A percentile compares a stretch with the other conserved stretches of the same genome.
Evolutionary conservation across 1,140 invertebrate genomes (phyloP).

Genomic region (Mamestra configurata): DNA sequence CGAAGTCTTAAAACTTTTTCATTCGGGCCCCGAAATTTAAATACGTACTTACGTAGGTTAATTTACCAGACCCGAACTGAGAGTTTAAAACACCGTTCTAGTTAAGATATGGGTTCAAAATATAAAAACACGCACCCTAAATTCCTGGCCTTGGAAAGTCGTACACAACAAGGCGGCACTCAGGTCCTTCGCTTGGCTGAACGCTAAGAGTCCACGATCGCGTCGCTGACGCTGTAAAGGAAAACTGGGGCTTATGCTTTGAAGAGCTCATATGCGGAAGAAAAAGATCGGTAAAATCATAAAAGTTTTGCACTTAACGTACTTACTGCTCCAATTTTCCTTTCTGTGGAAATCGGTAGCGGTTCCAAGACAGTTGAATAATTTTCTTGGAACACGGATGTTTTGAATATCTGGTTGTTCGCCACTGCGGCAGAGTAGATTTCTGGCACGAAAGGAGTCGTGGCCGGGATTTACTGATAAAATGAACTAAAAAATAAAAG

Average conservation of each 20-base stretch:
- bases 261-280: background rate
- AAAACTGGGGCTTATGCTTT: constrained; percentile 23
- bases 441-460: background rate
- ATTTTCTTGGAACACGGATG: background rate
- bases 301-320: background rate
- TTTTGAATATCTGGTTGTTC: background rate
- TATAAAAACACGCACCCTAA: constrained; percentile 5
- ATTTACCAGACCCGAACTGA: too few relatives aligned
- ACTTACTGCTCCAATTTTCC: background rate
- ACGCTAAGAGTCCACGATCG: constrained; percentile 30
- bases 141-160: constrained; percentile 12
- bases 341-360: background rate
- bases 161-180: constrained; percentile 32
- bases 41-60: too few relatives aligned
- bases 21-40: background rate
- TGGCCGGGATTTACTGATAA: too few relatives aligned
- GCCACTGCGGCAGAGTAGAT: background rate
- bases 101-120: background rate
- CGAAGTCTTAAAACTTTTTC: background rate
- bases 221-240: constrained; percentile 37
- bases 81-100: too few relatives aligned
- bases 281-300: constrained; percentile 7
- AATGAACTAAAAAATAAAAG: too few relatives aligned
- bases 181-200: constrained; percentile 23
- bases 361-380: background rate